Conservation (phyloP, 2,888 invertebrate species). For the Calameuta pallipes region DNA sequence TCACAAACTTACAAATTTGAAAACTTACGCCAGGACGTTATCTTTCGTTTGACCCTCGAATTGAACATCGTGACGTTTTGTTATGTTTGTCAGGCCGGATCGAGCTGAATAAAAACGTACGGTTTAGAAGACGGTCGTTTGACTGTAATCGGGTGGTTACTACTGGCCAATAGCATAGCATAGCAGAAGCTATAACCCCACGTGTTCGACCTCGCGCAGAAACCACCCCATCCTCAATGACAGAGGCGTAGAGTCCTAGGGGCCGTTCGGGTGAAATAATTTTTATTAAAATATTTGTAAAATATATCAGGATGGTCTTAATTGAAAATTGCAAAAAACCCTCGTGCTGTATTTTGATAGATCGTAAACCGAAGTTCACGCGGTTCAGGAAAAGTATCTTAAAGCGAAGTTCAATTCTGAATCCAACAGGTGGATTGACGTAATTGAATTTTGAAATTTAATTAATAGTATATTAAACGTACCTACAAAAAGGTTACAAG, state of each 20-base stretch:
- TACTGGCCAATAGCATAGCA: not conserved
- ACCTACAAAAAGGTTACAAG: not conserved
- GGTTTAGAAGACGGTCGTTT: not conserved
- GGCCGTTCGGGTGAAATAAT: not conserved
- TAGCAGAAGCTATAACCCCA: not conserved
- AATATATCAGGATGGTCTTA: not conserved
- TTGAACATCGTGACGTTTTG: constrained; percentile 12
- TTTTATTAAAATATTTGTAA: not conserved
- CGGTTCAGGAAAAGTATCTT: not conserved
- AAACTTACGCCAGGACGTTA: constrained; percentile 19
- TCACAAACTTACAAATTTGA: not conserved
- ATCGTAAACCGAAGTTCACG: not conserved
- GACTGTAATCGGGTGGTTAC: constrained; percentile 2
- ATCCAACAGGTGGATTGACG: not conserved
- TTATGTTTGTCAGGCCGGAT: not conserved
- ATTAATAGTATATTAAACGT: not conserved
- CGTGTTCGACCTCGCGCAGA: constrained; percentile 5
- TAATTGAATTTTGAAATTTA: not conserved
- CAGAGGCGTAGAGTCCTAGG: not conserved
- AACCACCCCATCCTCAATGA: constrained; percentile 1
- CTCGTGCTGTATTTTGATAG: not conserved
- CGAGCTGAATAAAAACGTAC: not conserved
- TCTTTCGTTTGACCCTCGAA: constrained; percentile 19
- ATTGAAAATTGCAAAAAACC: not conserved
- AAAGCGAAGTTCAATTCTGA: not conserved